Evolutionary conservation across 2,888 invertebrate species (phyloP).

Genomic region (Thysanoteuthis rhombus): DNA sequence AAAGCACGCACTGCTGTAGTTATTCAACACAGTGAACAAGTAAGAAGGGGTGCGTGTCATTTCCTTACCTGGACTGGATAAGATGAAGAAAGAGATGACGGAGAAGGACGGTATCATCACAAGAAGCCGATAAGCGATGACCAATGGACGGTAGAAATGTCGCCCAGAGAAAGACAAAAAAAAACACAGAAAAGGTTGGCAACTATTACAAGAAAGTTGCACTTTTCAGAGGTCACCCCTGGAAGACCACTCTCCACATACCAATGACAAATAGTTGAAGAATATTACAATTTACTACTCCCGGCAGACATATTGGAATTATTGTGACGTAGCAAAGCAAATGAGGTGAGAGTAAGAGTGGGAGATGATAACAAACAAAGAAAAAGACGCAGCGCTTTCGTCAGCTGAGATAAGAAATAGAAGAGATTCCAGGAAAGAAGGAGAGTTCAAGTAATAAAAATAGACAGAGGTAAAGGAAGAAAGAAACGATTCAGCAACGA

Average conservation of each 20-base stretch:
- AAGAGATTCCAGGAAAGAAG: not conserved
- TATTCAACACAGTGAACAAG: not conserved
- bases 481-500: not conserved
- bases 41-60: not conserved
- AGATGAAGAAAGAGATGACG: not conserved
- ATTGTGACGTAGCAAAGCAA: not conserved
- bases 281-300: slow-evolving; percentile 12
- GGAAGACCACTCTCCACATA: not conserved
- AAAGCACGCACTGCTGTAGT: not conserved
- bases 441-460: not conserved
- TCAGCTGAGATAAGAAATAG: not conserved
- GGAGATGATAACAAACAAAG: not conserved
- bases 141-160: not conserved
- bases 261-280: not conserved
- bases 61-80: not conserved
- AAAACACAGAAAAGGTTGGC: not conserved
- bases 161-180: not conserved
- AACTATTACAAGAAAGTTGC: not conserved
- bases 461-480: not conserved
- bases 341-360: not conserved
- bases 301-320: not conserved
- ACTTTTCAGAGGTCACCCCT: not conserved
- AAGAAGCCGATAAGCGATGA: not conserved
- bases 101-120: not conserved
- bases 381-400: not conserved